Conservation (phyloP, 2,888 invertebrate genomes). For the Cephus runcator region DNA sequence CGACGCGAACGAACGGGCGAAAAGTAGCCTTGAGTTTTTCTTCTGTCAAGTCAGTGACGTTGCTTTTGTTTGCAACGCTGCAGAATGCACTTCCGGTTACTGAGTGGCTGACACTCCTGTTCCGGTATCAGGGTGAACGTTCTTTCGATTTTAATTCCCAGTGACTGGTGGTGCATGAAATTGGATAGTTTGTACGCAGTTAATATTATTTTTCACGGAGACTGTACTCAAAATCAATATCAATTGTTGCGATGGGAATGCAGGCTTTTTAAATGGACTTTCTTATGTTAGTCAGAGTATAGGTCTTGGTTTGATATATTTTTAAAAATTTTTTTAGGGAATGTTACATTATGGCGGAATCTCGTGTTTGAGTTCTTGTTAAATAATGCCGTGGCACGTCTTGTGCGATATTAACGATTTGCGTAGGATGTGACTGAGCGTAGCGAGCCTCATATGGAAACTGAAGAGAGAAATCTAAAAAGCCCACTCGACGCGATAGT, state of each 20-base stretch:
- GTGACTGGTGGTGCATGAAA: neutral
- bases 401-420: neutral
- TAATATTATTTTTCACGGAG: neutral
- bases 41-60: neutral
- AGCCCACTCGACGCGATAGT: neutral
- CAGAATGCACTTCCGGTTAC: neutral
- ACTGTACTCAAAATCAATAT: neutral
- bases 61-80: neutral
- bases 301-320: neutral
- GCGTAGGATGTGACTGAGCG: neutral
- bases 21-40: neutral
- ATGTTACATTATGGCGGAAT: neutral
- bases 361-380: neutral
- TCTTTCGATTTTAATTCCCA: neutral
- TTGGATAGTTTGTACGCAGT: neutral
- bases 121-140: neutral
- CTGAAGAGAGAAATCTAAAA: neutral
- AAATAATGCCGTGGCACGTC: neutral
- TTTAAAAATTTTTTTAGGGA: accelerated
- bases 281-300: neutral
- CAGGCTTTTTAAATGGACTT: neutral
- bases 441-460: neutral
- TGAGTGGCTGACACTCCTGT: neutral
- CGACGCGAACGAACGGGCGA: neutral
- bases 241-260: neutral